Evolutionary conservation across 2,797 vertebrate species (phyloP).

Genomic region (Oophaga sylvatica): DNA sequence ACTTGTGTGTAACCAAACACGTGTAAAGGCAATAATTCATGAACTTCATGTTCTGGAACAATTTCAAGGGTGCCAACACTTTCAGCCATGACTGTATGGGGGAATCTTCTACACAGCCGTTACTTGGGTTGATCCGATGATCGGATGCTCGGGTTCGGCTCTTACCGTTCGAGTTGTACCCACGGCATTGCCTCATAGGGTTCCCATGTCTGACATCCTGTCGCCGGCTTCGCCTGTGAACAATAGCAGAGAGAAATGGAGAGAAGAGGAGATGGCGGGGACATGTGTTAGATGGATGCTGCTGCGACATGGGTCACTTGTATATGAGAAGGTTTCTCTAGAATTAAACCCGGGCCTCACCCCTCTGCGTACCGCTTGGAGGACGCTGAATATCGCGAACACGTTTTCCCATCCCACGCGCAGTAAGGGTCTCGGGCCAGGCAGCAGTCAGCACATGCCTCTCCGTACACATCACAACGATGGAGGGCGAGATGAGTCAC

Average conservation of each 20-base stretch:
- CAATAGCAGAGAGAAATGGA: not conserved
- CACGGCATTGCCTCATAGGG: conserved; percentile 94
- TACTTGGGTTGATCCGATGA: not conserved
- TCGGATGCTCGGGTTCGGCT: not conserved
- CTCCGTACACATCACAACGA: conserved; percentile 93
- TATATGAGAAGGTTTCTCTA: not conserved
- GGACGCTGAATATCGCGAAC: conserved; percentile 93
- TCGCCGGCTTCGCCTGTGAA: conserved; percentile 88
- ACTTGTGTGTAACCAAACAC: too few species aligned
- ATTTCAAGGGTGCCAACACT: too few species aligned
- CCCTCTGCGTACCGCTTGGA: conserved; percentile 87
- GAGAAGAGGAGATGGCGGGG: not conserved
- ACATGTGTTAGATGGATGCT: not conserved
- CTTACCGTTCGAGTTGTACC: conserved; percentile 95
- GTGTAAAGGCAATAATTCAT: too few species aligned
- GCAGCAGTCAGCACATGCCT: conserved; percentile 96
- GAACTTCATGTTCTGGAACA: too few species aligned
- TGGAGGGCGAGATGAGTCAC: conserved; percentile 96
- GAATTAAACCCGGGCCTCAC: conserved; percentile 9
- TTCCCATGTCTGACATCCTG: conserved; percentile 96
- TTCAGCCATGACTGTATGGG: not conserved
- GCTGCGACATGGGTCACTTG: not conserved
- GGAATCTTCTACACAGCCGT: not conserved
- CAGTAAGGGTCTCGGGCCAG: conserved; percentile 96
- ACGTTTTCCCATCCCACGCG: conserved; percentile 96